Base-by-base conservation (phyloP, 2,113 vertebrate genomes). In the Pituophis catenifer region DNA sequence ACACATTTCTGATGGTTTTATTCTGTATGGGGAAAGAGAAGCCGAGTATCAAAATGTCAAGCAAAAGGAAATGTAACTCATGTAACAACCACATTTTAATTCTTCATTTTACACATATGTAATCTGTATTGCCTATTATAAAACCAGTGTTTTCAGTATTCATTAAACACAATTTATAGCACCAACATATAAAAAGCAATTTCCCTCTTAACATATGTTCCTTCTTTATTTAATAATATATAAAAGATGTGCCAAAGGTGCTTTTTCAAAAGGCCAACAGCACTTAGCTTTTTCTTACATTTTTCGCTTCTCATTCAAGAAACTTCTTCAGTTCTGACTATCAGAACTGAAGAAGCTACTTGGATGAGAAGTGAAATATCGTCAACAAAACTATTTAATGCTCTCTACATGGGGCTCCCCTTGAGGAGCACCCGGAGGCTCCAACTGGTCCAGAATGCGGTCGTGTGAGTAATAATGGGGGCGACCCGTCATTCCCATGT, bases 1-100 rank as follows among this genome's bases (percentile, higher is more conserved):
- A 0, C 99, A 99, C 0, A 48, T 96, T 3, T 70, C 6, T 0
- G 99, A 99, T 0, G 99, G 99, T 8, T 3, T 97, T 90, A 98
- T 98, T 70, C 99, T 99, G 96, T 19, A 70, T 15, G 12, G 94
- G 92, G 4, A 94, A 33, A 93, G 2, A 44, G 0, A 33, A 0
- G 38, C 85, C 21, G 52, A 38, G 0, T 0, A 21, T 93, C 29
- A 93, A 58, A 92, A 24, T 9, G 10, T 55, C 44, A 54, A 8
- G 59, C 17, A 52, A 48, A 33, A 44, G 7, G 23, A 48, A 44
- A 24, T 24, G 0, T 21, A 6, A 9, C 6, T 81, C n/a, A 21
- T 81, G 75, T 75, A 52, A 5, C 50, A 52, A 50, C 24, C 55
- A 33, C 8, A 44, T 44, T 48, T 29, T 19, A 89, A 48, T 26